Base-by-base conservation (phyloP, 1,140 invertebrate species). In the Ectropis grisescens region DNA sequence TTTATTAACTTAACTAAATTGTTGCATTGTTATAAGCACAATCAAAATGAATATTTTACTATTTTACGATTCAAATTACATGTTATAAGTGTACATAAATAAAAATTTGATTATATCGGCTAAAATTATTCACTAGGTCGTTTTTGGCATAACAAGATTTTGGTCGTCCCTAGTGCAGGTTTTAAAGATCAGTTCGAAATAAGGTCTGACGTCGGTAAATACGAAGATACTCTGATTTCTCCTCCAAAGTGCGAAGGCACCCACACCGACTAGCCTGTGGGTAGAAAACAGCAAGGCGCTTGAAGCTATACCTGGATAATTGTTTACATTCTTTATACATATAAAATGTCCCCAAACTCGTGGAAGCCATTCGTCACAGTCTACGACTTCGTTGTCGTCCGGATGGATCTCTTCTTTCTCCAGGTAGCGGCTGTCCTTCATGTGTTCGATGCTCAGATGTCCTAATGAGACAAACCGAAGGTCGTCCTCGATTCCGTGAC, bases 311-410 rank as follows among this genome's bases (percentile, higher is more conserved):
- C 24, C 14, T 8, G 12, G 19, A 13, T 31, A 41, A 5, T 40
- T 28, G 11, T 51, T 26, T 2, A 37, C 14, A 14, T 51, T 51
- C n/a, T 13, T 10, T 6, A 51, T 13, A 29, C 48, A 51, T 19
- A 51, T 42, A 13, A 51, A 46, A 5, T 33, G 8, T 0, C 42
- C 48, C 48, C 48, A 51, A 2, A 23, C 6, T 6, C 34, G 19
- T 5, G 36, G 42, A 0, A 51, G 23, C 11, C 29, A 51, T 37
- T 51, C 36, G 1, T 46, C 25, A 15, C 48, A 51, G 3, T 46
- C 33, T 2, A 30, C 33, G 2, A 33, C 9, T 29, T 28, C 27
- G 25, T 35, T 32, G 2, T 29, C 27, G 11, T 38, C 35, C 2
- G 9, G 10, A 7, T 30, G 7, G 11, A n/a, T 3, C 24, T 10